Evolutionary conservation across 2,797 vertebrate species (phyloP).

Genomic region (Trachops cirrhosus): DNA sequence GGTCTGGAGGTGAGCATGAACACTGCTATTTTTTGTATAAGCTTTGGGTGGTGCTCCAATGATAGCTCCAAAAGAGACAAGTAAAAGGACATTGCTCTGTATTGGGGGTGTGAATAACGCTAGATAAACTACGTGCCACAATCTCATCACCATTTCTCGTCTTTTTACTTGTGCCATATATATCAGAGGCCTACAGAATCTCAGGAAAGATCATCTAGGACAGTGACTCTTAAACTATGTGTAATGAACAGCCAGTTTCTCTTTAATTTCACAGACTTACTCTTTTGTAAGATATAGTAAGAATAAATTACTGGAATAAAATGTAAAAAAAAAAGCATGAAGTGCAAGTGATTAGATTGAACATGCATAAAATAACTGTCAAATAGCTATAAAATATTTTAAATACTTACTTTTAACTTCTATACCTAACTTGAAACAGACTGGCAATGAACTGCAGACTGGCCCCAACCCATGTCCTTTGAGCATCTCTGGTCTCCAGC

Average conservation of each 20-base stretch:
- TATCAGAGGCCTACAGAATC: not conserved
- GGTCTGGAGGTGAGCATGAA: not conserved
- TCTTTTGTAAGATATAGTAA: not conserved
- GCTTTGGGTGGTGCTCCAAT: not conserved
- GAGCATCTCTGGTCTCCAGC: not conserved
- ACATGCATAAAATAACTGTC: not conserved
- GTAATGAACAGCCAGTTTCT: not conserved
- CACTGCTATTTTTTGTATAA: not conserved
- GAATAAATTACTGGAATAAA: conserved; percentile 12
- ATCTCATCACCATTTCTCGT: not conserved
- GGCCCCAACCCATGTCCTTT: not conserved
- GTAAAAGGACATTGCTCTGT: not conserved
- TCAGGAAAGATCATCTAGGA: not conserved
- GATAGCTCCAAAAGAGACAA: not conserved
- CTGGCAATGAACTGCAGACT: not conserved
- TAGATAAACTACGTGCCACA: not conserved
- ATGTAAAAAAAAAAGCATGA: not conserved
- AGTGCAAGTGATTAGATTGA: not conserved
- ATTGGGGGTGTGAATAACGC: not conserved
- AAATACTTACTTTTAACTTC: conserved; percentile 17
- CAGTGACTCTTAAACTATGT: not conserved
- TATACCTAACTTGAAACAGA: not conserved
- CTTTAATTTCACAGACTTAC: not conserved
- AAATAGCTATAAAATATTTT: conserved; percentile 9
- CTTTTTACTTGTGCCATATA: not conserved